These are phyloP conservation scores for Tetraodon nigroviridis DNA, from an alignment of 2,113 vertebrate species.

Conservation along the genomic window DNA sequence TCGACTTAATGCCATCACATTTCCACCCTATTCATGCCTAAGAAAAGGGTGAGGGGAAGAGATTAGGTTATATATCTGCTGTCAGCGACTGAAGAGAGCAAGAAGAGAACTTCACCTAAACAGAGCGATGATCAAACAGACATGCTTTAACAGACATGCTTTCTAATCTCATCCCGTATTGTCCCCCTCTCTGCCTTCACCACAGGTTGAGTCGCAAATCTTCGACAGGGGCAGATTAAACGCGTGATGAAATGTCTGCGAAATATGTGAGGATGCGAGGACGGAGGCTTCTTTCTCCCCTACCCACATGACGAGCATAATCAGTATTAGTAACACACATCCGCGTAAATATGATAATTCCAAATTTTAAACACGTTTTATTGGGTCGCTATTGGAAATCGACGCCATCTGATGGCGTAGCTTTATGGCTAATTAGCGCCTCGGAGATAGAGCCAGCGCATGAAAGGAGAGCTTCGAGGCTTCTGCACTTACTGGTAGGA, in stretches of 20 bases:
- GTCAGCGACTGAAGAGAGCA: conserved; percentile 69
- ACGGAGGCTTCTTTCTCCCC: conserved; percentile 52
- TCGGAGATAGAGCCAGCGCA: conserved; percentile 60
- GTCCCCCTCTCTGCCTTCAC: conserved; percentile 59
- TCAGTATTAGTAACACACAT: conserved; percentile 74
- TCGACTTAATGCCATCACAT: conserved; percentile 77
- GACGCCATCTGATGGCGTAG: conserved; percentile 71
- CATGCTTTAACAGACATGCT: conserved; percentile 74
- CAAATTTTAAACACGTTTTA: conserved; percentile 68
- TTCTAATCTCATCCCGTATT: conserved; percentile 72
- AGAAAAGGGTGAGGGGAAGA: conserved; percentile 73
- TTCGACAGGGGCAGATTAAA: conserved; percentile 75
- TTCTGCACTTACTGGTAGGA: conserved; percentile 59
- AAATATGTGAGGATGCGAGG: conserved; percentile 67
- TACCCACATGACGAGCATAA: conserved; percentile 69
- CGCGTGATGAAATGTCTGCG: conserved; percentile 72
- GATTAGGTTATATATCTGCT: conserved; percentile 73
- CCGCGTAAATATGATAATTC: conserved; percentile 72
- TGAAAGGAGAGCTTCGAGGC: conserved; percentile 67
- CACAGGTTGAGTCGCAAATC: conserved; percentile 67
- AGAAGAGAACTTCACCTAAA: conserved; percentile 69
- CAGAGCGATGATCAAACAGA: conserved; percentile 72
- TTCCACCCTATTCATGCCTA: conserved; percentile 71
- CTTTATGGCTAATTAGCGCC: conserved; percentile 69
- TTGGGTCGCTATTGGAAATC: conserved; percentile 69